Conservation (phyloP, 2,113 vertebrate genomes). For the Rhodinocichla rosea region DNA sequence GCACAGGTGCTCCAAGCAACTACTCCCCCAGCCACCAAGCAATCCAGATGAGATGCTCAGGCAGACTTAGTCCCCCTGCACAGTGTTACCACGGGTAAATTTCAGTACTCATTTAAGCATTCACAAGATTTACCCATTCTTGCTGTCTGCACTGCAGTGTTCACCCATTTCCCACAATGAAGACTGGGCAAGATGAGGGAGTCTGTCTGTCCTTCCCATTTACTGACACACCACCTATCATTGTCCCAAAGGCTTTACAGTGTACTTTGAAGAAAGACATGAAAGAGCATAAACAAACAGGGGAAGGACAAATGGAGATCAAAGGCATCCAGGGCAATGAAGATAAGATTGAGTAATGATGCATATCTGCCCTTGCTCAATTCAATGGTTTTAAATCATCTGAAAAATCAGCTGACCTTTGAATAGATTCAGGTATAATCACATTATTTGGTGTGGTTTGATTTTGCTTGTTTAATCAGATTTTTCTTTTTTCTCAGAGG, state of each 20-base stretch:
- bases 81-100: accelerated
- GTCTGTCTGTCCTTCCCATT: not conserved
- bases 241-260: not conserved
- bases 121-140: not conserved
- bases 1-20: not conserved
- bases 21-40: not conserved
- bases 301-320: not conserved
- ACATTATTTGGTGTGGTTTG: not conserved
- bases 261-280: not conserved
- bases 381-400: not conserved
- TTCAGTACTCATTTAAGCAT: not conserved
- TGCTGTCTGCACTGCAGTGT: accelerated
- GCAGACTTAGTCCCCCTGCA: accelerated
- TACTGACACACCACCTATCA: not conserved
- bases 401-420: conserved; percentile 15
- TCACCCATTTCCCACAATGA: not conserved
- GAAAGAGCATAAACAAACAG: not conserved
- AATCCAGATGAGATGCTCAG: not conserved
- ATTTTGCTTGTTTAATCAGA: not conserved
- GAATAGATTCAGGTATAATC: not conserved
- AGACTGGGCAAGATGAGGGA: not conserved
- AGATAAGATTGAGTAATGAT: not conserved
- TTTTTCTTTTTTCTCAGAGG: not conserved
- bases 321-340: not conserved
- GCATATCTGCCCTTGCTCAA: not conserved